These are phyloP conservation scores for Plumapathes pennacea DNA, from an alignment of 92 coral and sea anemone species.

Conservation along the genomic window DNA sequence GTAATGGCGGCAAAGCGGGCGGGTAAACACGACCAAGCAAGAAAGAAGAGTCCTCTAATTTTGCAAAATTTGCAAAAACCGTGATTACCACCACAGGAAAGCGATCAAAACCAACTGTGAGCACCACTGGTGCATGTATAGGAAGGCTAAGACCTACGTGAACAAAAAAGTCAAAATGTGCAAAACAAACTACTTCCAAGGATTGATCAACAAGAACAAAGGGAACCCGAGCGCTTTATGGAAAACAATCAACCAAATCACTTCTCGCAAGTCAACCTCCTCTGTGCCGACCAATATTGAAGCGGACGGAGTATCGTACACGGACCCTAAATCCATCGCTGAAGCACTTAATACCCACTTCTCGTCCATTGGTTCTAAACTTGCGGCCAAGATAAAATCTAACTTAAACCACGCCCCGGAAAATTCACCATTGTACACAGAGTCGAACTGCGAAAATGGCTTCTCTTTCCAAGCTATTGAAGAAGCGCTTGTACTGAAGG, in stretches of 20 bases:
- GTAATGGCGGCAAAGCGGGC: too few relatives aligned
- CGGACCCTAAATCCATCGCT: constrained; percentile 17
- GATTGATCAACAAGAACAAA: constrained; percentile 16
- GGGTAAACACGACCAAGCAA: too few relatives aligned
- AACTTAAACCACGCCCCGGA: too few relatives aligned
- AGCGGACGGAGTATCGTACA: constrained; percentile 10
- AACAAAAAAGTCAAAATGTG: constrained; percentile 3
- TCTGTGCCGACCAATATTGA: constrained; percentile 13
- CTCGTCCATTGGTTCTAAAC: too few relatives aligned
- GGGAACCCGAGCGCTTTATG: constrained; percentile 19
- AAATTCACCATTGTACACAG: too few relatives aligned
- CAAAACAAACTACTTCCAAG: constrained; percentile 8
- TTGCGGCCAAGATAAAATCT: constrained; percentile 1
- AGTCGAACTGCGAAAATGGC: background rate
- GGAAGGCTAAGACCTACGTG: constrained; percentile 5
- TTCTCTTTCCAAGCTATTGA: background rate
- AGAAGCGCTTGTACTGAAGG: background rate
- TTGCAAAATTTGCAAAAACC: too few relatives aligned
- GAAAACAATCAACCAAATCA: constrained; percentile 9
- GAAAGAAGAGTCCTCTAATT: too few relatives aligned
- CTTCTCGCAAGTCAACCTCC: constrained; percentile 24
- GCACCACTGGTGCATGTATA: constrained; percentile 11
- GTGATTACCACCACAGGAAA: constrained; percentile 13
- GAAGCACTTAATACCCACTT: constrained; percentile 3
- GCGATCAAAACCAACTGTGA: constrained; percentile 7